phyloP scores from a whole-genome alignment of 1,140 invertebrate genomes.

The Halictus rubicundus region DNA sequence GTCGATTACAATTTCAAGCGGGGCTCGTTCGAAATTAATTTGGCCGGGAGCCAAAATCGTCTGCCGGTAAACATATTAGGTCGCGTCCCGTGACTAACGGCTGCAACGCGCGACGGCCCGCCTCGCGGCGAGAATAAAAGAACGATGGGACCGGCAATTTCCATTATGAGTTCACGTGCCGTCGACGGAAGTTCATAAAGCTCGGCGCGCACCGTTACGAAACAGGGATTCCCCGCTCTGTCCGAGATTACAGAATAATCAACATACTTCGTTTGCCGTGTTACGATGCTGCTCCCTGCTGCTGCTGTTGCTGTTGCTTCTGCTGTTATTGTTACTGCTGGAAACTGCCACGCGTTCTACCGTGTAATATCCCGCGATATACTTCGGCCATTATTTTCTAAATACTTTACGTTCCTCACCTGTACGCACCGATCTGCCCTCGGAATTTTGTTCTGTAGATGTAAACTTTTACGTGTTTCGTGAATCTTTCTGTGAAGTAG shows the following conservation, averaged over 20 bases:
- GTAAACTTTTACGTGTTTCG: no score
- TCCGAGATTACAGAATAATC: not conserved
- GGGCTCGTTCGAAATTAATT: slow-evolving; percentile 44
- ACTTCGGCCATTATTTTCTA: no score
- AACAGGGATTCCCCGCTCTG: not conserved
- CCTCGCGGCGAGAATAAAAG: slow-evolving; percentile 11
- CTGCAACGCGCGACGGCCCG: not conserved
- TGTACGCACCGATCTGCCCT: no score
- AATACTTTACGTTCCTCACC: no score
- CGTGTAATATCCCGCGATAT: no score
- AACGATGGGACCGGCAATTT: slow-evolving; percentile 36
- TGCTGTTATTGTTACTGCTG: not conserved
- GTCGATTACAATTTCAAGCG: slow-evolving; percentile 36
- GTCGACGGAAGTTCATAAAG: not conserved
- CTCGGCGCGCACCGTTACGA: no score
- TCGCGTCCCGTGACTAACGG: slow-evolving; percentile 31
- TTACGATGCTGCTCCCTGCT: not conserved
- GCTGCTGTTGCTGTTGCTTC: not conserved
- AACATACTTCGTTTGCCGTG: not conserved
- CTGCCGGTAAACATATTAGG: slow-evolving; percentile 37
- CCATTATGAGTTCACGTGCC: slow-evolving; percentile 24
- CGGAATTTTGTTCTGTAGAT: no score
- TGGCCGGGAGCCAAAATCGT: slow-evolving; percentile 33
- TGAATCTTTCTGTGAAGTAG: no score
- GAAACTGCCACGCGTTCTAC: no score